Evolutionary conservation across 1,140 invertebrate species (phyloP).

Genomic region (Anthonomus grandis): DNA sequence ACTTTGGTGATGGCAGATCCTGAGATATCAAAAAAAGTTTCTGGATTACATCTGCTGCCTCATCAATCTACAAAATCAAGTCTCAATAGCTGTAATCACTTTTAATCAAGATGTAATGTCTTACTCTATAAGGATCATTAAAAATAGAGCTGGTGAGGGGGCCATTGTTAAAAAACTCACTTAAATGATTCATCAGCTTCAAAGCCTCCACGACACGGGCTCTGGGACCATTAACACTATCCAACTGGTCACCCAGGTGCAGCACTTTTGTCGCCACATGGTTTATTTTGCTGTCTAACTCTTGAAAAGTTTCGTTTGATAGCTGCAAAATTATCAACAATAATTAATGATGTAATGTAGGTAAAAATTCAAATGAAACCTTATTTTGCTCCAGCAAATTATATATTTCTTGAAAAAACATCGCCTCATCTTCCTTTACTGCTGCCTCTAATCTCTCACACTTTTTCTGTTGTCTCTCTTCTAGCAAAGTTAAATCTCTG

Average conservation of each 20-base stretch:
- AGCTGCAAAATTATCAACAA: constrained; percentile 53
- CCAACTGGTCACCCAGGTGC: constrained; percentile 95
- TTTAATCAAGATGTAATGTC: background rate
- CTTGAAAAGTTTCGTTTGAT: constrained; percentile 84
- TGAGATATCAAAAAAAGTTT: constrained; percentile 94
- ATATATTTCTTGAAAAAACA: constrained; percentile 75
- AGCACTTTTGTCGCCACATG: constrained; percentile 95
- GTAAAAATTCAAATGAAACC: constrained; percentile 45
- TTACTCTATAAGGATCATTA: constrained; percentile 78
- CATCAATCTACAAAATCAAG: constrained; percentile 67
- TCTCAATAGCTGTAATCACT: constrained; percentile 21
- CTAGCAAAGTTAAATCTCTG: constrained; percentile 69
- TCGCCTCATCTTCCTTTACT: constrained; percentile 83
- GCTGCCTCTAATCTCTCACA: constrained; percentile 80
- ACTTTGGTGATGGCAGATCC: constrained; percentile 82
- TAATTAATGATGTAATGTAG: background rate
- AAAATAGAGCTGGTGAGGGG: constrained; percentile 83
- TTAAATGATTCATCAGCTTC: constrained; percentile 89
- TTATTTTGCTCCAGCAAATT: constrained; percentile 86
- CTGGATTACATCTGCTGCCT: constrained; percentile 98
- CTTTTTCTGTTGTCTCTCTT: constrained; percentile 83
- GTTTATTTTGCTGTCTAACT: constrained; percentile 93
- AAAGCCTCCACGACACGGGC: constrained; percentile 92
- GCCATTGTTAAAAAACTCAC: constrained; percentile 87
- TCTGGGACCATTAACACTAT: constrained; percentile 93